Evolutionary conservation across 2,797 vertebrate species (phyloP).

Genomic region (Characodon lateralis): DNA sequence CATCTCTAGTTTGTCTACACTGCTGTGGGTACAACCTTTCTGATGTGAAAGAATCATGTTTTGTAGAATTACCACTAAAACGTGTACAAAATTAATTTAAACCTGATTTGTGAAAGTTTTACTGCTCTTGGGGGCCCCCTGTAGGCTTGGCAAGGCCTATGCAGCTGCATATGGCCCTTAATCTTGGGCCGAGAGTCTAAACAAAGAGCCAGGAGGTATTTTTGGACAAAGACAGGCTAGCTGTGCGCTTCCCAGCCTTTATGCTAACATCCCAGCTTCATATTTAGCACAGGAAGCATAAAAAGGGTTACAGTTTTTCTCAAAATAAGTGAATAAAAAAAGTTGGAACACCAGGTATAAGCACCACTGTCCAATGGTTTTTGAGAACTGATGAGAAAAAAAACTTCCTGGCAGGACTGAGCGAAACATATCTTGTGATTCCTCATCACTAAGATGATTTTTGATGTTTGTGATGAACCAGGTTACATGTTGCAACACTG

Average conservation of each 20-base stretch:
- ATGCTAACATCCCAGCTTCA: background rate
- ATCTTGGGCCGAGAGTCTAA: background rate
- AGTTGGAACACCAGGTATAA: background rate
- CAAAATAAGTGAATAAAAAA: background rate
- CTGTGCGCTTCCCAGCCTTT: background rate
- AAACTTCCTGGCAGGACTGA: constrained; percentile 20
- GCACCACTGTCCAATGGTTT: constrained; percentile 42
- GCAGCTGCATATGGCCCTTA: background rate
- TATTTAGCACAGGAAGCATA: background rate
- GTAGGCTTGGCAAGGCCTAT: background rate
- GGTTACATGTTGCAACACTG: constrained; percentile 1
- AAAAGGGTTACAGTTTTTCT: background rate
- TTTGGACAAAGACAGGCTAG: constrained; percentile 3
- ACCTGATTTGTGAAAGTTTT: background rate
- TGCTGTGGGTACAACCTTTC: background rate
- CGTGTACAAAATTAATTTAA: background rate
- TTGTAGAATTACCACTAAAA: too few species aligned
- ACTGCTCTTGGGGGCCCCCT: background rate
- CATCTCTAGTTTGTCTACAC: background rate
- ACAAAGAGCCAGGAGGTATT: background rate
- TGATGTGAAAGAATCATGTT: background rate
- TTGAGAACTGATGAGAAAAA: constrained; percentile 33
- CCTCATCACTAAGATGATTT: constrained; percentile 11
- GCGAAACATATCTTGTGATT: constrained; percentile 4
- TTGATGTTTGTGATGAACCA: background rate